Percentiles rank a stretch among this genome's conserved stretches.
phyloP scores from a whole-genome alignment of 2,797 vertebrate species.

The Acanthopagrus latus region DNA sequence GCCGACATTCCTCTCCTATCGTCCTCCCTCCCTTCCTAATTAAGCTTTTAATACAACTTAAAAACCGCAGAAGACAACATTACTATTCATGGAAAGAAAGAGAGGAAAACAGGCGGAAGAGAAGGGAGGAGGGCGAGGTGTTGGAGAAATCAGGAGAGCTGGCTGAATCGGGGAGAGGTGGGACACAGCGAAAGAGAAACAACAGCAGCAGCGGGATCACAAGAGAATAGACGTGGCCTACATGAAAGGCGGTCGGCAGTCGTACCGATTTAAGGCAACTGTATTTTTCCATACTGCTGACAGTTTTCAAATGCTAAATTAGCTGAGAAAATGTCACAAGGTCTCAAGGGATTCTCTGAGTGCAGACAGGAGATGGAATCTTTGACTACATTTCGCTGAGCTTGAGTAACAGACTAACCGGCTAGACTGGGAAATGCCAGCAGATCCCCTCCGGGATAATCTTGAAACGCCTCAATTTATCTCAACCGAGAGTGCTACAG shows the following conservation, averaged over 20 bases:
- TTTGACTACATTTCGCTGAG: conserved; percentile 43
- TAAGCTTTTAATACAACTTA: conserved; percentile 69
- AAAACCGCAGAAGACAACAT: conserved; percentile 57
- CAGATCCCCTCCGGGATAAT: conserved; percentile 29
- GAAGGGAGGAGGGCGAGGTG: neutral
- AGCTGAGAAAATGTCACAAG: conserved; percentile 72
- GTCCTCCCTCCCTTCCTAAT: conserved; percentile 53
- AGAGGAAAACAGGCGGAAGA: conserved; percentile 20
- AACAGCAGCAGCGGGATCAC: conserved; percentile 21
- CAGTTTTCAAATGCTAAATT: conserved; percentile 70
- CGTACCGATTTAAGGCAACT: conserved; percentile 54
- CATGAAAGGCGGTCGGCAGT: conserved; percentile 48
- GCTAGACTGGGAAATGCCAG: conserved; percentile 59
- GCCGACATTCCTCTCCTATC: conserved; percentile 51
- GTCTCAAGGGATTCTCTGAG: conserved; percentile 56
- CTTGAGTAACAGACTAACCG: conserved; percentile 39
- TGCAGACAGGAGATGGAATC: conserved; percentile 44
- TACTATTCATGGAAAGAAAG: conserved; percentile 57
- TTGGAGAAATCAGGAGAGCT: neutral
- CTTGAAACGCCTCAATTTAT: conserved; percentile 13
- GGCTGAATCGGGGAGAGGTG: conserved; percentile 5
- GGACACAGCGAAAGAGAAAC: conserved; percentile 1
- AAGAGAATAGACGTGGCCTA: conserved; percentile 15
- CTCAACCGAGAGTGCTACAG: neutral
- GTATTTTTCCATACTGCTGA: conserved; percentile 72